Conservation (phyloP, 2,113 vertebrate species). For the Amblyornis subalaris region DNA sequence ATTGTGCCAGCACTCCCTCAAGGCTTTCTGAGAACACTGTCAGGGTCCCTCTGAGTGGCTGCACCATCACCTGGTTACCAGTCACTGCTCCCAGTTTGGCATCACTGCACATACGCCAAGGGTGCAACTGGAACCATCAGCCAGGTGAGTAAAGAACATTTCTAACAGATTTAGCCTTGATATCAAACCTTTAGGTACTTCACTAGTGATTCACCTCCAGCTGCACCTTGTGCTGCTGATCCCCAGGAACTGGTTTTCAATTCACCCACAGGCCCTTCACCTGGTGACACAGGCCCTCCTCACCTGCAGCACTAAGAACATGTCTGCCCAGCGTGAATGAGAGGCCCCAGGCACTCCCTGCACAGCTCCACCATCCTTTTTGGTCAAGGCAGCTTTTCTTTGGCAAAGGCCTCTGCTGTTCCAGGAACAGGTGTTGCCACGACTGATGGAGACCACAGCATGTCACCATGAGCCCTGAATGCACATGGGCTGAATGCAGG, state of each 20-base stretch:
- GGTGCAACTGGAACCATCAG: not conserved
- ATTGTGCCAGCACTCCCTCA: not conserved
- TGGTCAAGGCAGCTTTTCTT: not conserved
- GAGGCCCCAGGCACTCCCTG: not conserved
- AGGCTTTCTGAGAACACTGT: not conserved
- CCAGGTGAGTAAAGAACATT: not conserved
- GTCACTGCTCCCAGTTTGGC: not conserved
- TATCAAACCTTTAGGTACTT: not conserved
- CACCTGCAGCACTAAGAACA: not conserved
- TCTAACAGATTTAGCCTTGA: not conserved
- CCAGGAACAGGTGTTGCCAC: not conserved
- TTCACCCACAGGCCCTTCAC: not conserved
- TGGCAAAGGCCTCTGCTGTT: not conserved
- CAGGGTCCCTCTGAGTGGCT: not conserved
- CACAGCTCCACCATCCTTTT: not conserved
- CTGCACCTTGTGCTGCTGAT: not conserved
- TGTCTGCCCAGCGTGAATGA: not conserved
- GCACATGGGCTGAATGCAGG: not conserved
- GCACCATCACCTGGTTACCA: not conserved
- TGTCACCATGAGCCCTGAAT: not conserved
- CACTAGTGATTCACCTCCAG: not conserved
- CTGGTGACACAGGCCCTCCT: not conserved
- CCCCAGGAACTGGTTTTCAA: not conserved
- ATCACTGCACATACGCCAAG: rapidly evolving
- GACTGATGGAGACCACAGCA: not conserved